These are phyloP conservation scores for Natrix natrix DNA, from an alignment of 2,797 vertebrate species.

Conservation along the genomic window DNA sequence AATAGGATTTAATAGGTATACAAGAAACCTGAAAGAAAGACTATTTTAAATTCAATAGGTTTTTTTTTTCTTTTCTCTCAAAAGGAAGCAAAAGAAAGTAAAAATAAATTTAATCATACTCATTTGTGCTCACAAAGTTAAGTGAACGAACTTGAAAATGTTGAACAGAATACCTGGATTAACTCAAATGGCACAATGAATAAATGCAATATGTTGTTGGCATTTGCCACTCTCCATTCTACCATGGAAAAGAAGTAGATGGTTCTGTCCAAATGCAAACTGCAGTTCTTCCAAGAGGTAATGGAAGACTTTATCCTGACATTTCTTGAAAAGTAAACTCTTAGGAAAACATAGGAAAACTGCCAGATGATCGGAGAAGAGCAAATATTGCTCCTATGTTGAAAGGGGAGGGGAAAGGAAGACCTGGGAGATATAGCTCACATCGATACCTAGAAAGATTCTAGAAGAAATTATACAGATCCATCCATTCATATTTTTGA, in stretches of 20 bases:
- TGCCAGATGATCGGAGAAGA: neutral
- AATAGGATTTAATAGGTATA: neutral
- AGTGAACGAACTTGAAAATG: slow-evolving; percentile 20
- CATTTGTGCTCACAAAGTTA: neutral
- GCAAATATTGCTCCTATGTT: neutral
- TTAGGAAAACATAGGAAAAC: neutral
- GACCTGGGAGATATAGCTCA: neutral
- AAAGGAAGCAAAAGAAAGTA: neutral
- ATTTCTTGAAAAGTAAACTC: neutral
- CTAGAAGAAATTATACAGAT: neutral
- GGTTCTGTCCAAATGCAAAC: neutral
- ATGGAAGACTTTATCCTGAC: neutral
- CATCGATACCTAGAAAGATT: neutral
- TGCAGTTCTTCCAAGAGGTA: neutral
- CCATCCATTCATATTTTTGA: neutral
- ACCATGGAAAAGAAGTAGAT: neutral
- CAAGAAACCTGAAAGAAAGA: neutral
- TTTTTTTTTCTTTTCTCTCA: neutral
- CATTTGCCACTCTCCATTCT: neutral
- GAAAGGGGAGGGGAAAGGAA: neutral
- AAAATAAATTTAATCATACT: neutral
- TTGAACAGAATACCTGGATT: neutral
- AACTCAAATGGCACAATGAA: slow-evolving; percentile 24
- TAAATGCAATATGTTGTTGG: neutral
- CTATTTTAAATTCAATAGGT: neutral